Evolutionary conservation across 35 echinoderm and acorn worm species (phyloP).

Genomic region (Nesometra sesokonis): DNA sequence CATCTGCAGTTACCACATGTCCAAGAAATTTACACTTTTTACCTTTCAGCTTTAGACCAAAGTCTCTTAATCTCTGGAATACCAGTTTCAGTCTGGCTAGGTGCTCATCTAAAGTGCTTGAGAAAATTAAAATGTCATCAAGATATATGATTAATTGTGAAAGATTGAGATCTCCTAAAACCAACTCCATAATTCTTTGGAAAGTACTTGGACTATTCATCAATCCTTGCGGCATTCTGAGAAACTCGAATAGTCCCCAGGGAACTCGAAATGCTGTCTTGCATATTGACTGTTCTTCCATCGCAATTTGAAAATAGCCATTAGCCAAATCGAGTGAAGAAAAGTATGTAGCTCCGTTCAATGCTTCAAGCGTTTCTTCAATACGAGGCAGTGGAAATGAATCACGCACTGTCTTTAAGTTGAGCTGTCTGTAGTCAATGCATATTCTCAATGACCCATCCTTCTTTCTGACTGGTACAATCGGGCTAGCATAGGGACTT

Average conservation of each 20-base stretch:
- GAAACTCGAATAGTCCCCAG: conserved; percentile 30
- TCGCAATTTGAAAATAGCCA: conserved; percentile 36
- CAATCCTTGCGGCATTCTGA: conserved; percentile 12
- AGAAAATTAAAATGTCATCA: conserved; percentile 60
- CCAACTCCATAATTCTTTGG: conserved; percentile 20
- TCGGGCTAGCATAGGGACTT: too few species aligned
- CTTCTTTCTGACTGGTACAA: too few species aligned
- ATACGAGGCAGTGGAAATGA: too few species aligned
- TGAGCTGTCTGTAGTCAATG: conserved; percentile 10
- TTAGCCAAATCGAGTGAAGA: neutral
- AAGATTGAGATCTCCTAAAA: conserved; percentile 18
- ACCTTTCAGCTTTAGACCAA: conserved; percentile 24
- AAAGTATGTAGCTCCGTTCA: neutral
- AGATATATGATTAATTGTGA: conserved; percentile 43
- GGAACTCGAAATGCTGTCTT: conserved; percentile 24
- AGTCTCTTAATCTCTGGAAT: conserved; percentile 10
- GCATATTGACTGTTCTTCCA: conserved; percentile 6
- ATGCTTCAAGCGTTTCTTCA: too few species aligned
- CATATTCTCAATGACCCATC: too few species aligned
- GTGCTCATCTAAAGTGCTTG: conserved; percentile 43
- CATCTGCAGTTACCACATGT: conserved; percentile 16
- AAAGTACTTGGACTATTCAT: conserved; percentile 20
- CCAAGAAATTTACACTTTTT: conserved; percentile 4
- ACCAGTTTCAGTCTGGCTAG: conserved; percentile 18
- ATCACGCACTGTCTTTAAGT: too few species aligned